Conservation (phyloP, 2,888 invertebrate species). For the Unio pictorum region DNA sequence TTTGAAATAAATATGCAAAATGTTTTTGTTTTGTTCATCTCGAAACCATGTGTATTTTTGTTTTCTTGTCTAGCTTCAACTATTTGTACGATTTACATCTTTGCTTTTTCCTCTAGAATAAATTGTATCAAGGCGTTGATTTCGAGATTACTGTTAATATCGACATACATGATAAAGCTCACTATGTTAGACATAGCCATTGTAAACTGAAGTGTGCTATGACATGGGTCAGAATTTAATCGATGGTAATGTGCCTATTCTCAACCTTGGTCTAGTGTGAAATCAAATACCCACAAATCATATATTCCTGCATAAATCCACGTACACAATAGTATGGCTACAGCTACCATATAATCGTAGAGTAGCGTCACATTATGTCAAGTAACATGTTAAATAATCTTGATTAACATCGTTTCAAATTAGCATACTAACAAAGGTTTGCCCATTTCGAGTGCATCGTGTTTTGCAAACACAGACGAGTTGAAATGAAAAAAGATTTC, state of each 20-base stretch:
- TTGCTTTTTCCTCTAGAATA: constrained; percentile 6
- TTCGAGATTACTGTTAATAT: constrained; percentile 13
- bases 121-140: constrained; percentile 7
- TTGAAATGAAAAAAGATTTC: too few relatives aligned
- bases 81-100: neutral
- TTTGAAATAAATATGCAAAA: too few relatives aligned
- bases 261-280: constrained; percentile 6
- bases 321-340: too few relatives aligned
- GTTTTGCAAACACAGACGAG: too few relatives aligned
- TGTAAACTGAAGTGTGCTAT: constrained; percentile 2
- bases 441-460: too few relatives aligned
- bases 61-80: neutral
- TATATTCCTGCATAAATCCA: neutral
- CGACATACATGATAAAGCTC: constrained; percentile 9
- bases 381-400: too few relatives aligned
- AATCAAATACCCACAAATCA: constrained; percentile 4
- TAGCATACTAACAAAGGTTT: too few relatives aligned
- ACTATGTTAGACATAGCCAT: neutral
- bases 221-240: constrained; percentile 2
- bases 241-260: constrained; percentile 5
- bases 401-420: too few relatives aligned
- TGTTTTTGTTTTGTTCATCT: too few relatives aligned
- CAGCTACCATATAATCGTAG: too few relatives aligned
- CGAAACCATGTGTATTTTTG: neutral
- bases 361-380: too few relatives aligned